Evolutionary conservation across 2,888 invertebrate genomes (phyloP).

Genomic region (Phorcus lineatus): DNA sequence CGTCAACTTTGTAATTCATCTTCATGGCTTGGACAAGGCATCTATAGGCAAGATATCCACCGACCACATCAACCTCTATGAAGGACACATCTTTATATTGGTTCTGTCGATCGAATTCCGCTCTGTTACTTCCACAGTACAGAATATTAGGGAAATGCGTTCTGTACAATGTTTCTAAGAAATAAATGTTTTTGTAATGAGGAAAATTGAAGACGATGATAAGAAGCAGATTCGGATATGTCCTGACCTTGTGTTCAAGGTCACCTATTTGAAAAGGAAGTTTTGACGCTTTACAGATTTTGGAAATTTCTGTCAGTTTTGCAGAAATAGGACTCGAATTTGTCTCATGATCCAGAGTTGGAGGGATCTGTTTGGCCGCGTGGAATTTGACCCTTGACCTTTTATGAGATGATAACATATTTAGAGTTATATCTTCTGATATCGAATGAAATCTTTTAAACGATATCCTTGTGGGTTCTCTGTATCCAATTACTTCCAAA

Average conservation of each 20-base stretch:
- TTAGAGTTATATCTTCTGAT: no score
- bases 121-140: constrained; percentile 20
- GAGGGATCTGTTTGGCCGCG: no score
- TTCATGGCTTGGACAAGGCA: constrained; percentile 32
- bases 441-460: no score
- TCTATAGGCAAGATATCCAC: constrained; percentile 25
- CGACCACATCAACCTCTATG: constrained; percentile 1
- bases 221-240: constrained; percentile 7
- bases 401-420: no score
- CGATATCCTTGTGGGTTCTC: no score
- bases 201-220: constrained; percentile 16
- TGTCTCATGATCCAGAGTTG: no score
- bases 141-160: constrained; percentile 21
- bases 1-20: constrained; percentile 28
- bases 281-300: no score
- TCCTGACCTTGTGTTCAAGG: background rate
- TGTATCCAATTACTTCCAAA: no score
- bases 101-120: background rate
- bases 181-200: background rate
- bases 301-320: no score
- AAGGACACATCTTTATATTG: background rate
- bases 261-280: no score
- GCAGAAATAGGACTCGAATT: no score
- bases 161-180: constrained; percentile 1
- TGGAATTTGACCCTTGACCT: no score